Percentiles rank a stretch among this genome's conserved stretches.
phyloP scores from a whole-genome alignment of 2,888 invertebrate species.

The Melinopterus prodromus region DNA sequence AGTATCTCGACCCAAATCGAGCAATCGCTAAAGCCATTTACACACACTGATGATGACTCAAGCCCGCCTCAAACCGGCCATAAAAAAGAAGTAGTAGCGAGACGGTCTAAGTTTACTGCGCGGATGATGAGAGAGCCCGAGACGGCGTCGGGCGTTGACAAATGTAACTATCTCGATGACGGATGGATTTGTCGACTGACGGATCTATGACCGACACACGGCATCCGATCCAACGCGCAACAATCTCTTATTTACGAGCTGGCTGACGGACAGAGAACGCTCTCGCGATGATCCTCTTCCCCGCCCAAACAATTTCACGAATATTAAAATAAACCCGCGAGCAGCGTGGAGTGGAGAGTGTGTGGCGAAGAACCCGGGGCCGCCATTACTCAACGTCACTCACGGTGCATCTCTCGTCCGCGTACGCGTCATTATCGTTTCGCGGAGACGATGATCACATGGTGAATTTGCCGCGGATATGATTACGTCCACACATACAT shows the following conservation, averaged over 20 bases:
- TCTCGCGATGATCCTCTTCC: slow-evolving; percentile 34
- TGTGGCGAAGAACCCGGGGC: slow-evolving; percentile 6
- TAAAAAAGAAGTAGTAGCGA: background rate
- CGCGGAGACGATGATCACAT: slow-evolving; percentile 13
- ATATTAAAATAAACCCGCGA: slow-evolving; percentile 43
- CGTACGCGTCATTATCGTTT: slow-evolving; percentile 13
- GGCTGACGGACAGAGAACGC: slow-evolving; percentile 46
- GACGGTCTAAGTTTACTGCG: slow-evolving; percentile 4
- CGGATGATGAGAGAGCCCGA: slow-evolving; percentile 7
- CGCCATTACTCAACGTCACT: slow-evolving; percentile 21
- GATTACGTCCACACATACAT: background rate
- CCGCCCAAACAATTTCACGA: slow-evolving; percentile 41
- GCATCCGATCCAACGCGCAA: slow-evolving; percentile 43
- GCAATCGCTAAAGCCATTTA: background rate
- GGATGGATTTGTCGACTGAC: slow-evolving; percentile 53
- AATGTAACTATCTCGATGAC: slow-evolving; percentile 52
- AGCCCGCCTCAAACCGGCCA: background rate
- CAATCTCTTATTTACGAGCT: slow-evolving; percentile 44
- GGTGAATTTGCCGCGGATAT: slow-evolving; percentile 18
- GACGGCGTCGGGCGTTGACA: slow-evolving; percentile 42
- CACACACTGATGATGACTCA: background rate
- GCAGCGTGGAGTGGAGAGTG: background rate
- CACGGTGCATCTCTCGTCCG: slow-evolving; percentile 12
- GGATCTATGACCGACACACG: slow-evolving; percentile 53
- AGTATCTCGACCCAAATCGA: background rate